Conservation (phyloP, 92 coral and sea anemone genomes). For the Chrysogorgia sp. region DNA sequence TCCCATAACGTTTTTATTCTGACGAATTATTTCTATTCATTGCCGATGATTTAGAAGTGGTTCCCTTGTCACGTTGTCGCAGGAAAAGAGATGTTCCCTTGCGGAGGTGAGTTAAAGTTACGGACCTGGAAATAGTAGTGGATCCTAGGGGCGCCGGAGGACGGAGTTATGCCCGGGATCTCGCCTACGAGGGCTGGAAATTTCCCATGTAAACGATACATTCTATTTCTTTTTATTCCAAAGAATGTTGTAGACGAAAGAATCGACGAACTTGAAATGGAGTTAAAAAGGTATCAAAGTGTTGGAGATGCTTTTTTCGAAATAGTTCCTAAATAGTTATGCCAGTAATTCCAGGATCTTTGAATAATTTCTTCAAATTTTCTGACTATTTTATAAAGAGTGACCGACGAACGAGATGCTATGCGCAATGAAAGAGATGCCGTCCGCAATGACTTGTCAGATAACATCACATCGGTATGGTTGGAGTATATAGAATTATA, state of each 20-base stretch:
- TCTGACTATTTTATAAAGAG: slow-evolving; percentile 23
- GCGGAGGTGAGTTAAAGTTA: neutral
- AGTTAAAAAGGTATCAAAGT: slow-evolving; percentile 32
- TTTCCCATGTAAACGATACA: neutral
- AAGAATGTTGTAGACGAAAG: slow-evolving; percentile 8
- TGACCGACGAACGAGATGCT: slow-evolving; percentile 64
- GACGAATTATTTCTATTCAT: too few species aligned
- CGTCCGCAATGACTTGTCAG: slow-evolving; percentile 61
- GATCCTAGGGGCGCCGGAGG: too few species aligned
- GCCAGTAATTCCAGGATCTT: neutral
- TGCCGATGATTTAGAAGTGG: neutral
- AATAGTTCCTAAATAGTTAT: slow-evolving; percentile 13
- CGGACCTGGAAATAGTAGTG: too few species aligned
- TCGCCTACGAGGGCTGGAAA: too few species aligned
- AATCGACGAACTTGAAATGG: slow-evolving; percentile 13
- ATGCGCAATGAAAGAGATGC: slow-evolving; percentile 63
- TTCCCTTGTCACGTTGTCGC: neutral
- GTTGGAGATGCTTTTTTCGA: slow-evolving; percentile 20
- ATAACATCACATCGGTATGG: slow-evolving; percentile 67
- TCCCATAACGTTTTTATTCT: neutral
- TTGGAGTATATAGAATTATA: too few species aligned
- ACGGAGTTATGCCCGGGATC: too few species aligned
- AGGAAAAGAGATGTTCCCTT: neutral
- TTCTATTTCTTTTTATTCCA: neutral
- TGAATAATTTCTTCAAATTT: neutral